Percentiles rank a stretch among this genome's conserved stretches.
Evolutionary conservation across 2,797 vertebrate genomes (phyloP).

Genomic region (Tadarida brasiliensis): DNA sequence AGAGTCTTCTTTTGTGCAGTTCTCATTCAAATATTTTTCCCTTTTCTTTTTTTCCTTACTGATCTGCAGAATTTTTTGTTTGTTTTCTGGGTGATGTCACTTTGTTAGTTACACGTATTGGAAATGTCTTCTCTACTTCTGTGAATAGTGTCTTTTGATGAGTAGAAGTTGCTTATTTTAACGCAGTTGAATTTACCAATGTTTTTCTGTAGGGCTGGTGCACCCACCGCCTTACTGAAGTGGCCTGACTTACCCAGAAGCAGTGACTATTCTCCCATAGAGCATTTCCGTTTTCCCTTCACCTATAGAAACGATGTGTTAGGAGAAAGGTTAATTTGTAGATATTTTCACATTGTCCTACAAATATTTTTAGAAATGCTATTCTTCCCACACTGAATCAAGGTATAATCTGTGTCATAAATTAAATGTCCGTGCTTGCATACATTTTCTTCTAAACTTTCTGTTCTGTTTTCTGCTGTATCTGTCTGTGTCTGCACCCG

Average conservation of each 20-base stretch:
- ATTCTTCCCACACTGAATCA: not conserved
- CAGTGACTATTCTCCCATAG: too few relatives aligned
- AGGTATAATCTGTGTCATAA: not conserved
- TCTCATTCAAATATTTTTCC: not conserved
- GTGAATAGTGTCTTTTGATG: too few relatives aligned
- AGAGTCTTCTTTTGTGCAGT: not conserved
- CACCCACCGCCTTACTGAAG: too few relatives aligned
- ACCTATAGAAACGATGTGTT: not conserved
- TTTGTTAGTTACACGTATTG: not conserved
- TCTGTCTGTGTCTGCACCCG: rapidly evolving
- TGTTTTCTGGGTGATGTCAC: not conserved
- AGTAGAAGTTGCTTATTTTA: not conserved
- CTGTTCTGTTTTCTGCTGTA: not conserved
- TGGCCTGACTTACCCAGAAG: not conserved
- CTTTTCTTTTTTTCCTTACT: not conserved
- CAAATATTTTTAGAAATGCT: not conserved
- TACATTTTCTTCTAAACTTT: not conserved
- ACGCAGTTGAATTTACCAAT: not conserved
- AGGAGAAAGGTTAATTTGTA: not conserved
- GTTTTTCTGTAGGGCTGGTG: not conserved
- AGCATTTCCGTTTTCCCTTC: not conserved
- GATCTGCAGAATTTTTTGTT: not conserved
- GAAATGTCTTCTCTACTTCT: not conserved
- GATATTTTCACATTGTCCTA: not conserved
- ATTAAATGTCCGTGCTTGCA: not conserved